These are phyloP conservation scores for Harpalus rubripes DNA, from an alignment of 2,888 invertebrate species.

Conservation along the genomic window DNA sequence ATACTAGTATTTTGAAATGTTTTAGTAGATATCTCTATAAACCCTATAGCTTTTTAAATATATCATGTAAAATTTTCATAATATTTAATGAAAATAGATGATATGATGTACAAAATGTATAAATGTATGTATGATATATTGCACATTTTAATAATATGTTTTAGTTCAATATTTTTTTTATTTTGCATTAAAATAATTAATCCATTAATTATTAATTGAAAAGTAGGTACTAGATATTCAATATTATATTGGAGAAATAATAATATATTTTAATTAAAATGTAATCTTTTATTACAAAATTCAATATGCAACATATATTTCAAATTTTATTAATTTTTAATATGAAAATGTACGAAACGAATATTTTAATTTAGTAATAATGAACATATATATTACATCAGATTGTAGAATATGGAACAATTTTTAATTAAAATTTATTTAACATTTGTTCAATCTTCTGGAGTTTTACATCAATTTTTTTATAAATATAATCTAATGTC, in stretches of 20 bases:
- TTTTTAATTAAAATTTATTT: not conserved
- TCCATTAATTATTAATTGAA: not conserved
- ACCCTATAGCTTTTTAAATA: no score
- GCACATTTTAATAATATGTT: no score
- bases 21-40: no score
- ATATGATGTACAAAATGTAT: no score
- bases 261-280: not conserved
- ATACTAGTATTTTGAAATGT: no score
- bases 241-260: not conserved
- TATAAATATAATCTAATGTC: no score
- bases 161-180: not conserved
- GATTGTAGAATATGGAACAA: not conserved
- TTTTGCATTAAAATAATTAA: not conserved
- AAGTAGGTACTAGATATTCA: not conserved
- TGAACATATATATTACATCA: not conserved
- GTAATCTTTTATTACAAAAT: not conserved
- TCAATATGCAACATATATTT: not conserved
- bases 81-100: no score
- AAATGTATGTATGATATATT: no score
- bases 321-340: slow-evolving; percentile 1
- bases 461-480: no score
- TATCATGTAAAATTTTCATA: no score
- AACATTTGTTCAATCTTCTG: not conserved
- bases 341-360: not conserved
- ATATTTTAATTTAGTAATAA: not conserved